Base-by-base conservation (phyloP, 2,888 invertebrate genomes). In the Drepana falcataria region DNA sequence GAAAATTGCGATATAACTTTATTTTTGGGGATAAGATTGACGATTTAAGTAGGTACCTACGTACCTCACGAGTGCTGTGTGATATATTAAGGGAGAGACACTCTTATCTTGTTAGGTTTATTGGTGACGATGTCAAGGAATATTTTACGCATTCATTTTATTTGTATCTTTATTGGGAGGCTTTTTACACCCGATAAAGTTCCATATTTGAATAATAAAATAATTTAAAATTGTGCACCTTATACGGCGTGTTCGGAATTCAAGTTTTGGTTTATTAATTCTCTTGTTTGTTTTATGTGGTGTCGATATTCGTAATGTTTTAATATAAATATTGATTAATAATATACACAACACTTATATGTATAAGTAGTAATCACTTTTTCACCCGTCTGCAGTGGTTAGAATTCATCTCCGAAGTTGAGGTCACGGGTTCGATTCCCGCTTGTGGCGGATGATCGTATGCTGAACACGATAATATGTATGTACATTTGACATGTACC, bases 1-100 rank as follows among this genome's bases (percentile, higher is more conserved):
- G 83, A 86, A 89, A 90, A 89, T 90, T 88, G 85, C 69, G 80
- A 75, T 80, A 83, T 90, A 87, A 89, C 87, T 88, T 88, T 85
- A 88, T 88, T 90, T 87, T 78, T 83, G 75, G 75, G 75, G 74
- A 76, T 69, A 83, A 85, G 87, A 87, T 89, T 88, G 88, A 89
- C 83, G 84, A 77, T 71, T 81, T 81, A 75, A 83, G 77, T 75
- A 76, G 77, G 72, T 75, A 75, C 70, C 72, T 66, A 21, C 21
- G 21, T 21, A 21, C 21, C 21, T 21, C 21, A 21, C 67, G 64
- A 59, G 67, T 56, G 68, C 65, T 64, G 67, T 72, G 72, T 79
- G 79, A 78, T 81, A 74, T 81, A 72, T 70, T 69, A 61, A 63
- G 61, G 65, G 60, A 68, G 71, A 75, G 69, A 70, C 64, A 71